These are phyloP conservation scores for Siphamia tubifer DNA, from an alignment of 2,113 vertebrate species.

Conservation along the genomic window DNA sequence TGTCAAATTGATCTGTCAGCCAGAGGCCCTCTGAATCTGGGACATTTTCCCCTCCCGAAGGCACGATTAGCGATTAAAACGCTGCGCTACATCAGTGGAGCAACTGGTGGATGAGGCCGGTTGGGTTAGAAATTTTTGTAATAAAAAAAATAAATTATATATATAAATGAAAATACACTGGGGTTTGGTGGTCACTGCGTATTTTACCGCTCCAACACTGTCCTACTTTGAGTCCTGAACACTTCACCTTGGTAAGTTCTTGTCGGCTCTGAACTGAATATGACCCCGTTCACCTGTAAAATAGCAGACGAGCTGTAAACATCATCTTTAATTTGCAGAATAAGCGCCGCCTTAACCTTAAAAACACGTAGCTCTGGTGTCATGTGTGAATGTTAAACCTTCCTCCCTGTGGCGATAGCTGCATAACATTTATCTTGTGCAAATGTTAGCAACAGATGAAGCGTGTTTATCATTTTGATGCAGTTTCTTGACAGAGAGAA, in stretches of 20 bases:
- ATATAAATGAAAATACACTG: too few species aligned
- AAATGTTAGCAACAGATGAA: constrained; percentile 40
- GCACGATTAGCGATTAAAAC: constrained; percentile 52
- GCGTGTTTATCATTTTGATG: constrained; percentile 55
- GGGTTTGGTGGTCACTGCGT: background rate
- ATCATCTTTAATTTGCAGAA: constrained; percentile 16
- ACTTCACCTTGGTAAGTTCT: background rate
- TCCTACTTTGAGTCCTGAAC: background rate
- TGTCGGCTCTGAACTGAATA: constrained; percentile 3
- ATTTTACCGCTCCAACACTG: background rate
- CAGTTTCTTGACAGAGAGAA: constrained; percentile 26
- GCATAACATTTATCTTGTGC: constrained; percentile 27
- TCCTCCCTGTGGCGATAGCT: constrained; percentile 8
- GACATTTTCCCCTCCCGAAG: constrained; percentile 41
- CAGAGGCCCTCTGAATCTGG: constrained; percentile 51
- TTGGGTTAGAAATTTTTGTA: too few species aligned
- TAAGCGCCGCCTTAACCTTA: constrained; percentile 4
- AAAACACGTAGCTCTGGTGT: constrained; percentile 16
- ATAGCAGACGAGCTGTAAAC: constrained; percentile 14
- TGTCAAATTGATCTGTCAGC: constrained; percentile 72
- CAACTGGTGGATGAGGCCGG: constrained; percentile 39
- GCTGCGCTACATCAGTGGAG: background rate
- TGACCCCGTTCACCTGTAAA: background rate
- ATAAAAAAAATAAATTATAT: background rate
- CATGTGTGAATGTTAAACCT: constrained; percentile 8